Conservation (phyloP, 2,888 invertebrate species). For the Drosophila eohydei region DNA sequence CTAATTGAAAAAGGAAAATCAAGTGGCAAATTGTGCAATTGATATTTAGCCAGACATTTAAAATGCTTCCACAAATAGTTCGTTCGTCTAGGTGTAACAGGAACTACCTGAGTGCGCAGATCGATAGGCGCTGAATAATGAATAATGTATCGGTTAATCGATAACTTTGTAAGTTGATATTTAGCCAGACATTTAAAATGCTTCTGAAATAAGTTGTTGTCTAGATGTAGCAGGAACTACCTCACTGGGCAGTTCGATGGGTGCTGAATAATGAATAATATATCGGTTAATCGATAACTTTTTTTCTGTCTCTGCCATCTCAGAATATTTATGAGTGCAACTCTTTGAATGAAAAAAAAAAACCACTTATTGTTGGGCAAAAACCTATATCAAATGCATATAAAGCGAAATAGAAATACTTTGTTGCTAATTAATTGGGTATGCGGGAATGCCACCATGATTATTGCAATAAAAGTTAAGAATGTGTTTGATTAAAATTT, state of each 20-base stretch:
- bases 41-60: constrained; percentile 50
- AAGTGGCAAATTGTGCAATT: constrained; percentile 69
- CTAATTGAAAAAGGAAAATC: constrained; percentile 74
- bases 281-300: constrained; percentile 5
- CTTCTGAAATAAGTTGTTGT: constrained; percentile 34
- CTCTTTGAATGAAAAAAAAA: neutral
- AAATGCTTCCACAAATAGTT: constrained; percentile 45
- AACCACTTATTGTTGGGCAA: neutral
- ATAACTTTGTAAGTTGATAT: neutral
- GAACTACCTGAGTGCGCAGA: neutral
- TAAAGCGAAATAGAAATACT: neutral
- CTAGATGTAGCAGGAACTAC: constrained; percentile 26
- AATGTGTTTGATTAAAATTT: neutral
- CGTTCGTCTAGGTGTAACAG: constrained; percentile 30
- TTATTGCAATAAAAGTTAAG: constrained; percentile 2
- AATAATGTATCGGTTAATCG: constrained; percentile 2
- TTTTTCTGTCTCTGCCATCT: neutral
- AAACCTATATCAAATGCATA: neutral
- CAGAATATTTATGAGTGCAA: constrained; percentile 1
- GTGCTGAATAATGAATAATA: too few relatives aligned
- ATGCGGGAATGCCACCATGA: constrained; percentile 1
- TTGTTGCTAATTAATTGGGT: constrained; percentile 1
- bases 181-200: constrained; percentile 48
- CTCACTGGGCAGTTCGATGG: neutral
- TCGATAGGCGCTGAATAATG: neutral